Base-by-base conservation (phyloP, 2,888 invertebrate species). In the Philopedon plagiatum region DNA sequence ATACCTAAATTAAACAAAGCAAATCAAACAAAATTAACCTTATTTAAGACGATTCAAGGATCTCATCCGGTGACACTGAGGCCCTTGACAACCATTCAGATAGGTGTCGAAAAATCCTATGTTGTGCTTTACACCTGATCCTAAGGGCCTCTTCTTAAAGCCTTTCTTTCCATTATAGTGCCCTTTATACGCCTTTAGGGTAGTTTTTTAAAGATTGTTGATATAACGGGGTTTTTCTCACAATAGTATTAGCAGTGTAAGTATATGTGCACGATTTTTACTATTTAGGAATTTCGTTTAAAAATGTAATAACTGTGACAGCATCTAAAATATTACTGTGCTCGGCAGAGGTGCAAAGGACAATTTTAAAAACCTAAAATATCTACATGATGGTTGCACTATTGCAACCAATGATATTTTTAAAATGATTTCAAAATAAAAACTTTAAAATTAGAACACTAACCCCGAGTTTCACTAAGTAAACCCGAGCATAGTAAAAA, bases 121-220 rank as follows among this genome's bases (percentile, higher is more conserved):
- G 66, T 62, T 71, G 56, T 62, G 66, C 66, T 68, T 73, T 57
- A 41, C 73, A 68, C 68, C 64, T 67, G 63, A 68, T 49, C 64
- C 57, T 41, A 68, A 73, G 73, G 41, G 41, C 73, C 60, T 68
- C 68, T 71, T 60, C 46, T 66, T 41, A 54, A 49, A 46, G 44
- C 63, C 70, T 67, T 67, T 60, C 46, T 26, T 49, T 26, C 41
- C 29, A 21, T 29, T 39, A 65, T 56, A 65, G 44, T 39, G 56
- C 44, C 56, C 54, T 37, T 63, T 63, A 63, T 63, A 18, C 18
- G 21, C 23, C 19, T 49, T 62, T 37, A 57, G 37, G n/a, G n/a
- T 21, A 21, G 19, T 57, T 46, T 49, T 41, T n/a, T 26, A 41
- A 41, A 21, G 29, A 57, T 41, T 58, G 58, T 58, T 58, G 58